These are phyloP conservation scores for Rhynchopsitta pachyrhyncha DNA, from an alignment of 2,113 vertebrate species.

Conservation along the genomic window DNA sequence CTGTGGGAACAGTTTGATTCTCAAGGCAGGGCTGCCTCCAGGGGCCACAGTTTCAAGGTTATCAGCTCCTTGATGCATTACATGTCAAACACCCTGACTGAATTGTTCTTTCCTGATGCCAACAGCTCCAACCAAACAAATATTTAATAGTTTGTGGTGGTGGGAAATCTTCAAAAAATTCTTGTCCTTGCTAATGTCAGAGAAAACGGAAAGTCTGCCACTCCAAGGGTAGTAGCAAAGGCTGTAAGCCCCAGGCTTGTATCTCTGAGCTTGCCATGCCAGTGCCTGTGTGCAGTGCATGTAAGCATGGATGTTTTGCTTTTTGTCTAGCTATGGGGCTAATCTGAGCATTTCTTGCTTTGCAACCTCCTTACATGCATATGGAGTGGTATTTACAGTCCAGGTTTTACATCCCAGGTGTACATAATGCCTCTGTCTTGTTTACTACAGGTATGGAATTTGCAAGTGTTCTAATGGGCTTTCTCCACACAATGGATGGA, in stretches of 20 bases:
- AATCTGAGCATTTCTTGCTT: accelerated
- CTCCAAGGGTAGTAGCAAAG: background rate
- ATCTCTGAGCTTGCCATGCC: background rate
- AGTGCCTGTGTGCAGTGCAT: too few species aligned
- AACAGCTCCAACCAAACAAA: background rate
- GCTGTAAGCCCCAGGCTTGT: background rate
- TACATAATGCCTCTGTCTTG: background rate
- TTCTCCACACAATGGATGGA: background rate
- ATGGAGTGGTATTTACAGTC: background rate
- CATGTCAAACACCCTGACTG: background rate
- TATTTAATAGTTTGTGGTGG: background rate
- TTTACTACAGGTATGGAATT: background rate
- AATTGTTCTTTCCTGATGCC: background rate
- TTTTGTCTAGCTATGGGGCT: background rate
- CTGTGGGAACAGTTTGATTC: background rate
- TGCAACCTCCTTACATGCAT: background rate
- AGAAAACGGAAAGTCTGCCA: background rate
- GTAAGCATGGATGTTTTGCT: background rate
- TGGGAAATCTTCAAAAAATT: background rate
- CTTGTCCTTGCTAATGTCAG: background rate
- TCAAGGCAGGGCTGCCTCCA: background rate
- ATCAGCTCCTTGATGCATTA: background rate
- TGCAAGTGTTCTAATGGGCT: background rate
- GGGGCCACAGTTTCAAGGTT: background rate
- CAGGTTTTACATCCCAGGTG: background rate